Evolutionary conservation across 2,113 vertebrate species (phyloP).

Genomic region (Lampris incognitus): DNA sequence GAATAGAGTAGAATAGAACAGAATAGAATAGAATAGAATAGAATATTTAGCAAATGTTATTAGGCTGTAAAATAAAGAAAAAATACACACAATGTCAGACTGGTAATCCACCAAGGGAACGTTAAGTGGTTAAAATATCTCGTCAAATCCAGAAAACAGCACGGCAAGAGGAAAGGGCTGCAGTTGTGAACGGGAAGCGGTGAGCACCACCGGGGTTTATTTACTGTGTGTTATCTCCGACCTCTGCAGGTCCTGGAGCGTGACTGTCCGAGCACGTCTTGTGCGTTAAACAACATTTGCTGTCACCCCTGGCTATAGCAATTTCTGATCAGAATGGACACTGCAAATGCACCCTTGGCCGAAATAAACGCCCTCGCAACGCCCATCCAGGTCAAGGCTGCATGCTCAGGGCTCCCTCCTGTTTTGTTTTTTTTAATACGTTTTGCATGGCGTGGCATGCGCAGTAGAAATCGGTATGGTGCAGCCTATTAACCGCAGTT

Average conservation of each 20-base stretch:
- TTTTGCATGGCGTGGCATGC: no score
- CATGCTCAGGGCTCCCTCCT: no score
- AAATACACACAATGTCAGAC: background rate
- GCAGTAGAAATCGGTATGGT: no score
- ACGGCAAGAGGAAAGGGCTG: background rate
- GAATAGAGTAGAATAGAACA: conserved; percentile 27
- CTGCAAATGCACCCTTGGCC: conserved; percentile 4
- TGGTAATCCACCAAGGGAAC: background rate
- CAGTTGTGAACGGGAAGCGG: background rate
- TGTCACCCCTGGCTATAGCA: background rate
- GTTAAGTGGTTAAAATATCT: background rate
- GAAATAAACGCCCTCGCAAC: background rate
- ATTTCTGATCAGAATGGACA: background rate
- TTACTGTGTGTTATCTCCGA: background rate
- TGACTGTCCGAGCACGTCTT: background rate
- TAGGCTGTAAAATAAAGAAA: no score
- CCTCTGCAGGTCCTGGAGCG: background rate
- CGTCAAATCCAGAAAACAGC: conserved; percentile 32
- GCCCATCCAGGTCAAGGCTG: background rate
- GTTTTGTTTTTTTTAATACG: no score
- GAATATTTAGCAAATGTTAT: background rate
- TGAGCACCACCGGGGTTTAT: background rate
- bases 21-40: conserved; percentile 1
- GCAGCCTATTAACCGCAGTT: no score
- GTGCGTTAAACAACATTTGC: background rate